Base-by-base conservation (phyloP, 1,140 invertebrate species). In the Pseudomyrmex cubaensis region DNA sequence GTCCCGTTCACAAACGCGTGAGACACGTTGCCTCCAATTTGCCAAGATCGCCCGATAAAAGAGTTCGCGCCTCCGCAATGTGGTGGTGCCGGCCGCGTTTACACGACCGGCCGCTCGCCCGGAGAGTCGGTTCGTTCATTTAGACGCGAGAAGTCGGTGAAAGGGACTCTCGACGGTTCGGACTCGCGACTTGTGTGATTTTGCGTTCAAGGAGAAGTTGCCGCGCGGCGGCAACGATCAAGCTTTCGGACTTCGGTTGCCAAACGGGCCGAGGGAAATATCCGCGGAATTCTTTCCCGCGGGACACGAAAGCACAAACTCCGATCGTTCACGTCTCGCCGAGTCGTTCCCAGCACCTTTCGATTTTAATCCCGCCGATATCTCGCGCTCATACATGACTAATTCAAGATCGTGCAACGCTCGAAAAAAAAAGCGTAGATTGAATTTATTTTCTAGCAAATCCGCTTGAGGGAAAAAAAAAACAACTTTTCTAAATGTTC, bases 151-250 rank as follows among this genome's bases (percentile, higher is more conserved):
- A 86, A 84, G 78, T 76, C 80, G 89, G 93, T 93, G 93, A 93
- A 93, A 93, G 93, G 92, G 85, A 93, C 90, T 90, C 46, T 0
- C 35, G 35, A 5, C 35, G 44, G 44, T 61, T 67, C 56, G 35
- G 52, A 73, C 86, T 87, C 85, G 72, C 56, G 72, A 35, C 35
- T 35, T 50, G 76, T 64, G 74, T 82, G 85, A 89, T 92, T 92
- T 92, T 92, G 90, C 91, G 92, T 93, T 92, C 92, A 93, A 93
- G 93, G 93, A 92, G 91, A 93, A 20, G 20, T 20, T 20, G 82
- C 88, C 77, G 83, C 62, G 78, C 77, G 69, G 74, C 48, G 54
- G 48, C 10, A 59, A 48, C 72, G 85, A 25, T 82, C 70, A 90
- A 92, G 89, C 91, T 92, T 91, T 90, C 87, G 83, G 84, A 88